Base-by-base conservation (phyloP, 2,888 invertebrate species). In the Ophion ellenae region DNA sequence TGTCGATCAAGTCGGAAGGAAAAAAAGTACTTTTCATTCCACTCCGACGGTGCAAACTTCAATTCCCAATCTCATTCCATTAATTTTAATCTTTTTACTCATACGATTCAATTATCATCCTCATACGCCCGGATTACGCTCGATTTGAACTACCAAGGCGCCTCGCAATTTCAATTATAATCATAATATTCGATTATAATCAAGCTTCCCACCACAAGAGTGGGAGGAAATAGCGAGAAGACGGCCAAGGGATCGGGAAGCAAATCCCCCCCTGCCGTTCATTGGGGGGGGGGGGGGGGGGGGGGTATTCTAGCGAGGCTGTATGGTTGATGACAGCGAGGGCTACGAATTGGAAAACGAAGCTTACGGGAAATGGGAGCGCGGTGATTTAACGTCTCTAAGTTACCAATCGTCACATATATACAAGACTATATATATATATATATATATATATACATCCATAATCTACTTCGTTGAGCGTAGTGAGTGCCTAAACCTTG, bases 281-380 rank as follows among this genome's bases (percentile, higher is more conserved):
- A 32, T 4, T 0, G 32, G 32, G 40, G 40, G 9, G 40, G 40
- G 24, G 24, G 9, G 40, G 40, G 24, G 24, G 7, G 40, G 40
- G 40, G 40, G 9, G 40, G 3, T 6, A 40, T 40, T 40, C 1
- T 14, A 47, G 47, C 67, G 45, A 69, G 5, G 28, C 61, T 36
- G 71, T 66, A 71, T 75, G 20, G n/a, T 36, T 36, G 70, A 45
- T 28, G 66, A 40, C 63, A 47, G 73, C 67, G 74, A 78, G 59
- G 3, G 14, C 7, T 83, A 81, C 84, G 79, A 86, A 88, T 85
- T 87, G 88, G 87, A 86, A 88, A 90, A 89, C 85, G 86, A 89
- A 85, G 74, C 70, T 85, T 87, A 73, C 86, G 86, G 78, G 86
- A 87, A 88, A 87, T 86, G 82, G 86, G 59, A 71, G 47, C 61